A percentile compares a stretch with the other conserved stretches of the same genome.
Evolutionary conservation across 2,113 vertebrate genomes (phyloP).

Genomic region (Oreocharis arfaki): DNA sequence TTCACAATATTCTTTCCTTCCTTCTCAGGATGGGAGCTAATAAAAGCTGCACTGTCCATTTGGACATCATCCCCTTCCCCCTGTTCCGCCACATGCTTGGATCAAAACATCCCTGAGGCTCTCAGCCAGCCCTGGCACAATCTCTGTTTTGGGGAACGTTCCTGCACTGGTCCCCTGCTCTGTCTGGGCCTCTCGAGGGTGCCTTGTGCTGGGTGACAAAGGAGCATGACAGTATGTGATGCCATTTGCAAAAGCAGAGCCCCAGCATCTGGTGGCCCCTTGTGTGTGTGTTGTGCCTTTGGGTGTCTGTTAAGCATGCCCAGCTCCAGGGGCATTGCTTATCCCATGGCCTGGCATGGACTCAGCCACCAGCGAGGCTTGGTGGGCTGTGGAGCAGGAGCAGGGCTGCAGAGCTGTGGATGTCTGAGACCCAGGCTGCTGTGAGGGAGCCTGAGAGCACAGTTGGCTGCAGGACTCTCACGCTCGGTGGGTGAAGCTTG

Average conservation of each 20-base stretch:
- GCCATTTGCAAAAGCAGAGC: neutral
- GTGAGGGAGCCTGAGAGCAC: neutral
- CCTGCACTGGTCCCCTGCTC: neutral
- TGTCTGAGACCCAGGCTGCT: neutral
- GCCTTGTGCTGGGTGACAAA: neutral
- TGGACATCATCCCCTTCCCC: neutral
- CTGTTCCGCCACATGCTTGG: neutral
- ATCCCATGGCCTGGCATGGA: neutral
- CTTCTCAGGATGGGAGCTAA: neutral
- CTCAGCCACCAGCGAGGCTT: neutral
- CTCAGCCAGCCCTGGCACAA: neutral
- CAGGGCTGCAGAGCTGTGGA: neutral
- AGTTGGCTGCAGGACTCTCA: neutral
- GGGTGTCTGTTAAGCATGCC: neutral
- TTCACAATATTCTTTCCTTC: slow-evolving; percentile 21
- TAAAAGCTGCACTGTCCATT: slow-evolving; percentile 22
- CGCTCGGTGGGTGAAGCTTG: neutral
- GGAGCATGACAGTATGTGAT: neutral
- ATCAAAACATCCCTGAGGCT: neutral
- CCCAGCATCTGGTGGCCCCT: neutral
- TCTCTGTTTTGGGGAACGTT: neutral
- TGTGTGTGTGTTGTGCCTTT: neutral
- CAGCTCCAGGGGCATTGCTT: neutral
- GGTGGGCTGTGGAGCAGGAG: neutral
- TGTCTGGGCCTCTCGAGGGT: neutral